Evolutionary conservation across 2,113 vertebrate species (phyloP), one percentile per base, ranked within the genome.

Genomic region (Archocentrus centrarchus): DNA sequence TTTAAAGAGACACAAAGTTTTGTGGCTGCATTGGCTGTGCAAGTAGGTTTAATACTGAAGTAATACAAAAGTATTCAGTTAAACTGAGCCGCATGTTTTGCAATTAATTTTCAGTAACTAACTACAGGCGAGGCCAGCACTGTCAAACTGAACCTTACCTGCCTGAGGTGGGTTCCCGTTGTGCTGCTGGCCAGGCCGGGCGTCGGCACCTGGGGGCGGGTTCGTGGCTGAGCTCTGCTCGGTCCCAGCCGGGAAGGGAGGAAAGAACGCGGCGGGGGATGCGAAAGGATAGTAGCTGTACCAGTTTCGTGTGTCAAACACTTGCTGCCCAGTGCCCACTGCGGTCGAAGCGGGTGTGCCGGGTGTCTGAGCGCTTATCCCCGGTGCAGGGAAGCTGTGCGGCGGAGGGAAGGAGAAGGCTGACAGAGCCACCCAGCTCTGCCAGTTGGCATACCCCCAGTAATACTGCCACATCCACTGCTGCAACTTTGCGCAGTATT

Each of bases 401-500:
- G 83, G 64, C 13, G 89, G 89, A 88, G 95, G 66, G 88, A 93
- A 53, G 82, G 96, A 86, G 90, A 94, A 41, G 86, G 95, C 75
- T 8, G 93, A 90, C 60, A 94, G 86, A 17, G 90, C 37, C 82
- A 90, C 11, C 92, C 96, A 96, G 95, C 93, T 95, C 92, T 97
- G 97, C 97, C 97, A 98, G 93, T 88, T 94, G 20, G 96, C 91
- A 88, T 97, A 95, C 1, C 97, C 96, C 93, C 97, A 97, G 95
- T 98, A 97, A 62, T 96, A 97, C 88, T 97, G 96, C 97, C 97
- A 98, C 70, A 98, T 97, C 98, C 98, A 98, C 81, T 96, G 96
- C 93, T 97, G 98, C 81, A 98, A 94, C 77, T 95, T 94, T 59
- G 93, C 95, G 66, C 97, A 97, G 92, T 98, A 98, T 64, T 98